Evolutionary conservation across 2,113 vertebrate genomes (phyloP), one percentile per base, ranked within the genome.

Genomic region (Lagopus muta): DNA sequence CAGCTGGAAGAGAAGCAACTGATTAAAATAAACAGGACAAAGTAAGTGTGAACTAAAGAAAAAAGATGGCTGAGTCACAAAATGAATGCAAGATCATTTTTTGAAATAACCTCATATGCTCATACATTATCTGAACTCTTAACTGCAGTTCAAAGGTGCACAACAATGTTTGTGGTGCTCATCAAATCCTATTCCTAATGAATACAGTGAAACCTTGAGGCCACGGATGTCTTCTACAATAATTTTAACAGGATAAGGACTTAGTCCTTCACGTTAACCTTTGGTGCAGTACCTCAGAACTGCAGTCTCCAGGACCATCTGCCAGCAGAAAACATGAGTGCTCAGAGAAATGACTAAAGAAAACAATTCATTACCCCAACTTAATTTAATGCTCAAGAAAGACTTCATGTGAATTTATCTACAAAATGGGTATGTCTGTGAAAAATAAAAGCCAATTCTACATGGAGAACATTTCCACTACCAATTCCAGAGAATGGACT

Each of bases 221-320:
- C 47, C 38, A 10, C 7, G 11, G n/a, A 88, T 74, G 66, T 45
- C 19, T 85, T 62, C 57, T 43, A 50, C 10, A 74, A 27, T 54
- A 25, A 66, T 55, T 87, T 42, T 58, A 89, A 84, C 24, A 70
- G 82, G 50, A 87, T 73, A 84, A 92, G 48, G 67, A 70, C 48
- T 89, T 64, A 92, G 75, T 48, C 60, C 79, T 86, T 81, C 57
- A 18, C 0, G 2, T 88, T 78, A 90, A 93, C 69, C 90, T 90
- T 92, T 83, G 50, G 54, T 76, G 57, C 66, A 76, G 45, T 34
- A 54, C 52, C 71, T 90, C 38, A 82, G 62, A 43, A 47, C 42
- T 71, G n/a, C 40, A 38, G 62, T 30, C 82, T 87, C 67, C 79
- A 71, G 24, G 58, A 88, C 82, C 92, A 94, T 80, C 84, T 96